Conservation (phyloP, 2,888 invertebrate genomes). For the Oligia latruncula region DNA sequence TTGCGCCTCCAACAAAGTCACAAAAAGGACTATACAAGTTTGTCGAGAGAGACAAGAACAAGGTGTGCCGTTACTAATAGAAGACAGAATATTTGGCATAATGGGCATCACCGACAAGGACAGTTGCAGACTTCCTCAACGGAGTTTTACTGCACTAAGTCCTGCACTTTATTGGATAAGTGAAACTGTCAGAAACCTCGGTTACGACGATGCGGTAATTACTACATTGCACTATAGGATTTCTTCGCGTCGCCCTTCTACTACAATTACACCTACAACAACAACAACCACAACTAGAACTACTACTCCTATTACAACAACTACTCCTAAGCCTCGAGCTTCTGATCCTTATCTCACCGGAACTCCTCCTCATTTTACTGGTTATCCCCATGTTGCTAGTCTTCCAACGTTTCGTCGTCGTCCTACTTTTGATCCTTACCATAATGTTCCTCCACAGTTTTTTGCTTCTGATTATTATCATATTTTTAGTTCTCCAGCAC, state of each 20-base stretch:
- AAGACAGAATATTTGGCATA: slow-evolving; percentile 73
- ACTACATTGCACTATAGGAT: slow-evolving; percentile 26
- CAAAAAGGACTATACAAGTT: slow-evolving; percentile 37
- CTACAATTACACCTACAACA: neutral
- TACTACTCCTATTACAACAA: neutral
- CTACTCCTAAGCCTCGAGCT: no score
- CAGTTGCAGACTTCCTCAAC: slow-evolving; percentile 64
- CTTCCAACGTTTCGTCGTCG: neutral
- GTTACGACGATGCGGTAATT: slow-evolving; percentile 29
- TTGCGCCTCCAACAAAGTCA: slow-evolving; percentile 68
- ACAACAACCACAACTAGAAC: neutral
- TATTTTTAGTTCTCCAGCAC: neutral
- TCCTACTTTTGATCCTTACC: neutral
- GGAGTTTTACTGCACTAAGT: slow-evolving; percentile 68
- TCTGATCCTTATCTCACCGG: neutral
- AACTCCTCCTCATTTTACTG: neutral
- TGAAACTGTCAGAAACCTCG: slow-evolving; percentile 50
- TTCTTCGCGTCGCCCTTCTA: neutral
- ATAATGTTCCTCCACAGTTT: neutral
- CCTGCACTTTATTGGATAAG: slow-evolving; percentile 74
- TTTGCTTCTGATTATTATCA: neutral
- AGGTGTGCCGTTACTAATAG: slow-evolving; percentile 76
- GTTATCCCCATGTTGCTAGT: neutral
- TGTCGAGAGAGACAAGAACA: slow-evolving; percentile 65
- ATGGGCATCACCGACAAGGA: slow-evolving; percentile 54